Evolutionary conservation across 2,888 invertebrate genomes (phyloP), one percentile per base, ranked within the genome.

Genomic region (Synergus japonicus): DNA sequence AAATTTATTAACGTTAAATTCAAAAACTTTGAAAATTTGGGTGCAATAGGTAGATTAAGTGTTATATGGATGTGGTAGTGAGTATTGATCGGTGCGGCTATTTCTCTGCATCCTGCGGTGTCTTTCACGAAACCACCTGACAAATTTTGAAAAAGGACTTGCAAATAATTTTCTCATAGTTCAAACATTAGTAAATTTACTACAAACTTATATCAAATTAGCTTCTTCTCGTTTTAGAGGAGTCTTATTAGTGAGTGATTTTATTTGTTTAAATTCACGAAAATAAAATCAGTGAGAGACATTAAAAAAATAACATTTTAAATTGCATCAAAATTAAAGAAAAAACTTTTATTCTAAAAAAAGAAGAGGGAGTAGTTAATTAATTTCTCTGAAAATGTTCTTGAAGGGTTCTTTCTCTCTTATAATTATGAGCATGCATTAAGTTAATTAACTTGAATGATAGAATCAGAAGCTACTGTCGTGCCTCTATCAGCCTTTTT

Each of bases 71-170:
- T 60, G 69, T 79, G 60, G 76, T 76, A 44, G 83, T 83, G 41
- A 41, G 81, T 86, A 86, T 86, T 85, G 86, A 86, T 86, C 84
- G 84, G 77, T 81, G 82, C 83, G 76, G 83, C 64, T 76, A 77
- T 80, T 82, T 80, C 80, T 80, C 83, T 79, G 82, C 81, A 83
- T 78, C 78, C 77, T 76, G 66, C n/a, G n/a, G n/a, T 43, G n/a
- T 65, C 37, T 37, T 65, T 9, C 60, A 60, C 22, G 60, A 22
- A 60, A 60, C 60, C 60, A 54, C 54, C 54, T 54, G 54, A 54
- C 54, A n/a, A 54, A 54, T n/a, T 54, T 54, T n/a, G n/a, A n/a
- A 5, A 8, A 54, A 54, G 54, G n/a, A 8, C n/a, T 54, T n/a
- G n/a, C 54, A 8, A 54, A n/a, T 54, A n/a, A 54, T 54, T 54